These are phyloP conservation scores for Calameuta idolon DNA, from an alignment of 2,888 invertebrate species.

Conservation along the genomic window DNA sequence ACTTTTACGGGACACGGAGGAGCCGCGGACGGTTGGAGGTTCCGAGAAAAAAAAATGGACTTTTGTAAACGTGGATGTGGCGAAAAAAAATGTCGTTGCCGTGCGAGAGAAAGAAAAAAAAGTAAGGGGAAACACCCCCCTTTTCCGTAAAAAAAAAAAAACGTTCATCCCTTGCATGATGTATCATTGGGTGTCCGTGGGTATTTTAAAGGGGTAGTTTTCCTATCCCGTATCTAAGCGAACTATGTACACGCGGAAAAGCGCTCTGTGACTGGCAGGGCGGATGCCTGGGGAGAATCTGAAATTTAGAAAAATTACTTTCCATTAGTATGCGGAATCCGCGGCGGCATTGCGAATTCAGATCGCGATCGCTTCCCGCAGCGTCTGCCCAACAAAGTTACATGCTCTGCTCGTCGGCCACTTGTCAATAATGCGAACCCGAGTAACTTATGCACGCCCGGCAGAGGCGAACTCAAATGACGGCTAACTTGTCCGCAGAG, in stretches of 20 bases:
- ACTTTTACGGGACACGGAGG: not conserved
- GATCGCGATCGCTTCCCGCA: constrained; percentile 32
- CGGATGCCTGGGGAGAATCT: not conserved
- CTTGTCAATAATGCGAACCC: constrained; percentile 52
- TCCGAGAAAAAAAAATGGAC: not conserved
- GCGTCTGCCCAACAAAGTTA: constrained; percentile 37
- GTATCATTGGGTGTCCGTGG: too few relatives aligned
- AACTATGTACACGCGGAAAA: not conserved
- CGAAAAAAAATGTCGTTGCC: not conserved
- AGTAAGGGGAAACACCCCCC: too few relatives aligned
- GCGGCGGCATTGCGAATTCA: constrained; percentile 46
- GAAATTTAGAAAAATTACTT: constrained; percentile 52
- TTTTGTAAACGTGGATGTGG: not conserved
- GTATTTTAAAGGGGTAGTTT: not conserved
- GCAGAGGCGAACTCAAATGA: constrained; percentile 14
- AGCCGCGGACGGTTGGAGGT: not conserved
- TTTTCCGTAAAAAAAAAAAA: too few relatives aligned
- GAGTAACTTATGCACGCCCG: constrained; percentile 10
- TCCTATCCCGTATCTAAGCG: not conserved
- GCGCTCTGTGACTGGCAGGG: not conserved
- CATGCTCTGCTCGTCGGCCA: constrained; percentile 37
- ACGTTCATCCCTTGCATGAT: too few relatives aligned
- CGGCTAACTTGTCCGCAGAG: constrained; percentile 3
- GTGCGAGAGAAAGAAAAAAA: too few relatives aligned
- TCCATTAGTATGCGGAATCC: constrained; percentile 47